Conservation (phyloP, 2,888 invertebrate species). For the Troides oblongomaculatus region DNA sequence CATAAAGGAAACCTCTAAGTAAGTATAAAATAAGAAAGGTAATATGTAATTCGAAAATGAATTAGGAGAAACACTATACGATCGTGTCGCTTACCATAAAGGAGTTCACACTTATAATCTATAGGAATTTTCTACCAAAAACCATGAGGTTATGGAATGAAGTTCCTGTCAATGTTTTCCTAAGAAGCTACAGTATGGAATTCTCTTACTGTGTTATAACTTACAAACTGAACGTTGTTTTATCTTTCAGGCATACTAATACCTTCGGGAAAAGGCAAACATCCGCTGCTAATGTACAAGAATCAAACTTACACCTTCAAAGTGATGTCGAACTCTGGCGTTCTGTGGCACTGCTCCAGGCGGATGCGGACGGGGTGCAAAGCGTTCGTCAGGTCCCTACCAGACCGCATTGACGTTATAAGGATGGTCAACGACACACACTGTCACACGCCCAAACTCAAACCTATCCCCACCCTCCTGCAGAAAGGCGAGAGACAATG, state of each 20-base stretch:
- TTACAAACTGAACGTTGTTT: background rate
- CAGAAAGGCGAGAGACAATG: background rate
- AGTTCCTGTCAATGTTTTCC: too few species aligned
- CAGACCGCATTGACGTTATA: slow-evolving; percentile 44
- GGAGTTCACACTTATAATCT: too few species aligned
- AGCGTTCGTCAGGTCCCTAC: slow-evolving; percentile 53
- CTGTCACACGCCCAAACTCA: slow-evolving; percentile 42
- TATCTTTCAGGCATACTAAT: slow-evolving; percentile 49
- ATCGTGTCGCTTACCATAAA: too few species aligned
- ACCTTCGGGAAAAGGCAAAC: slow-evolving; percentile 62
- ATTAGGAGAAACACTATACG: too few species aligned
- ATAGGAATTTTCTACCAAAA: too few species aligned
- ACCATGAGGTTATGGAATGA: too few species aligned
- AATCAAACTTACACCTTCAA: slow-evolving; percentile 57
- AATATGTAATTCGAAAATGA: too few species aligned
- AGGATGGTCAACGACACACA: slow-evolving; percentile 45
- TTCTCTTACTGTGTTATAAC: too few species aligned
- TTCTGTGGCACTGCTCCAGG: slow-evolving; percentile 63
- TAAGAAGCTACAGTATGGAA: too few species aligned
- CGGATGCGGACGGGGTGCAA: slow-evolving; percentile 60
- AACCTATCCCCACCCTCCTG: background rate
- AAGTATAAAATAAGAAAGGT: too few species aligned
- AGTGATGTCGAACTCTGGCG: slow-evolving; percentile 46
- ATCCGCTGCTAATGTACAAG: slow-evolving; percentile 56
- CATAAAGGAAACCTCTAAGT: too few species aligned